Conservation (phyloP, 2,797 vertebrate genomes). For the Varecia variegata region DNA sequence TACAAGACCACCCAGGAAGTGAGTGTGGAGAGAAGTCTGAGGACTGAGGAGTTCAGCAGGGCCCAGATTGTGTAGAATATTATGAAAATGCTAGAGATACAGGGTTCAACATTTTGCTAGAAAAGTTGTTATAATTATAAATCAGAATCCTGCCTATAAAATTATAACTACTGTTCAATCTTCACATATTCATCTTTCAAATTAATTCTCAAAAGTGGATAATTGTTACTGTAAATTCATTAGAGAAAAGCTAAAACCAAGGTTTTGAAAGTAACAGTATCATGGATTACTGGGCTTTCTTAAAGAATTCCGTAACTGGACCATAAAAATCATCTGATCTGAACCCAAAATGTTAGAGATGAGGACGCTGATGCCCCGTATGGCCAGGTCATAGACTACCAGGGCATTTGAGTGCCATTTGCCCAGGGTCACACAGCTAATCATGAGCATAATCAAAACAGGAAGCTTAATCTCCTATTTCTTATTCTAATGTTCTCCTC, state of each 20-base stretch:
- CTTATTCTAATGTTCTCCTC: not conserved
- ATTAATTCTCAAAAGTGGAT: not conserved
- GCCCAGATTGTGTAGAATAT: not conserved
- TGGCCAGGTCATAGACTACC: not conserved
- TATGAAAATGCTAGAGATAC: not conserved
- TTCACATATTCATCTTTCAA: slow-evolving; percentile 1
- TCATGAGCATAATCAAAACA: not conserved
- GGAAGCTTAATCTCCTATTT: not conserved
- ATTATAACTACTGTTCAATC: not conserved
- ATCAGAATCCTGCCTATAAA: not conserved
- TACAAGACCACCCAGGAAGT: not conserved
- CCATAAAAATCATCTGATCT: not conserved
- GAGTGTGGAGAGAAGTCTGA: not conserved
- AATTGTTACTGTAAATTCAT: not conserved
- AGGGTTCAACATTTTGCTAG: not conserved
- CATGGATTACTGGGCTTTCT: not conserved
- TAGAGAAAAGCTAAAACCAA: not conserved
- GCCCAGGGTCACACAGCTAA: not conserved
- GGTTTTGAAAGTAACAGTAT: not conserved
- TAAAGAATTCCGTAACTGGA: not conserved
- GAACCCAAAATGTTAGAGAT: not conserved
- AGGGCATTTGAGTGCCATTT: not conserved
- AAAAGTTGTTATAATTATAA: not conserved
- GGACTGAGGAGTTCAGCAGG: not conserved
- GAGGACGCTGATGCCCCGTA: not conserved